phyloP scores from a whole-genome alignment of 2,888 invertebrate genomes.

The Artemia sinica region DNA sequence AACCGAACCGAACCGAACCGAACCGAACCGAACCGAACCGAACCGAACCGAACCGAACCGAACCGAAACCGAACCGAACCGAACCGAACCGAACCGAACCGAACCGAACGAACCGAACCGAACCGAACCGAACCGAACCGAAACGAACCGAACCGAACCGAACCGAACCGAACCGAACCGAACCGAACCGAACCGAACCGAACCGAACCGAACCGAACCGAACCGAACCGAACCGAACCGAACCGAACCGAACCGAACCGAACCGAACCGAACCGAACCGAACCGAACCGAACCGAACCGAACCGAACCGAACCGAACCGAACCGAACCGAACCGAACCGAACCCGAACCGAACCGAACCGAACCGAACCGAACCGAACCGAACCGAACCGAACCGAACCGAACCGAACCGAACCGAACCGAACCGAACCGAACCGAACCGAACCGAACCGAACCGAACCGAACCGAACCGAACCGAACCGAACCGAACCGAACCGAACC shows the following conservation, averaged over 20 bases:
- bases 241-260: conserved; percentile 23
- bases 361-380: conserved; percentile 17
- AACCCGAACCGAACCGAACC: no score
- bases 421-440: conserved; percentile 22
- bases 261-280: conserved; percentile 22
- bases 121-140: no score
- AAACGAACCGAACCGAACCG: no score
- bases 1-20: no score
- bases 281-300: conserved; percentile 23
- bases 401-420: conserved; percentile 22
- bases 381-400: conserved; percentile 23
- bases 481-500: conserved; percentile 23
- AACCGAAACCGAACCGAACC: no score
- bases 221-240: conserved; percentile 23
- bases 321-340: conserved; percentile 23
- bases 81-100: conserved; percentile 22
- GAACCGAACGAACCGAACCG: no score
- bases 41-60: no score
- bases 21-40: no score
- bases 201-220: conserved; percentile 22
- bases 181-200: conserved; percentile 23
- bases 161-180: conserved; percentile 23
- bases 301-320: conserved; percentile 23
- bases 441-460: conserved; percentile 23
- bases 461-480: conserved; percentile 22